Conservation (phyloP, 2,113 vertebrate genomes). For the Emydocephalus ijimae region DNA sequence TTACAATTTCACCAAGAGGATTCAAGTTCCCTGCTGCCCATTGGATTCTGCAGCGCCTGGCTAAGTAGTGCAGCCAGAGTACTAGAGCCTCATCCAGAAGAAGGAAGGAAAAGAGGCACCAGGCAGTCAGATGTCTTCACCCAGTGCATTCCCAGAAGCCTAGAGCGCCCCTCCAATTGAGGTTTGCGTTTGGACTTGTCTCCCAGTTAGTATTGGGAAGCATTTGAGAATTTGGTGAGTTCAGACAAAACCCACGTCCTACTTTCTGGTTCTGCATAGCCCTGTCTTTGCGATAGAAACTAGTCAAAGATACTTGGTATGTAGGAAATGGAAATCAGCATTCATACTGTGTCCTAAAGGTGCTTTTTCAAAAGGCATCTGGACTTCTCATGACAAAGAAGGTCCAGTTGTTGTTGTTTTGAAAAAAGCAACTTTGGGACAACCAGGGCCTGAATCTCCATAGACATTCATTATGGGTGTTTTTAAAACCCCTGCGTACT, state of each 20-base stretch:
- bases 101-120: not conserved
- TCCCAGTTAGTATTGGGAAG: not conserved
- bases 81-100: not conserved
- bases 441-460: not conserved
- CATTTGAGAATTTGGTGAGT: not conserved
- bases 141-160: not conserved
- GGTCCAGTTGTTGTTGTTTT: not conserved
- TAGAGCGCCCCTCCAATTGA: not conserved
- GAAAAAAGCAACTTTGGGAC: not conserved
- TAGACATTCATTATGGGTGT: not conserved
- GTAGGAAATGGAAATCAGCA: not conserved
- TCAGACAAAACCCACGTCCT: not conserved
- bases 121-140: not conserved
- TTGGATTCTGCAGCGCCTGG: not conserved
- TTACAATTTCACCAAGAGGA: not conserved
- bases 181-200: not conserved
- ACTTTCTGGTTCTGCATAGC: not conserved
- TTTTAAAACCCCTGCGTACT: not conserved
- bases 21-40: not conserved
- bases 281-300: not conserved
- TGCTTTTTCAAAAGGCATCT: not conserved
- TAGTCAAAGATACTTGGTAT: not conserved
- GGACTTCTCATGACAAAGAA: not conserved
- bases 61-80: not conserved
- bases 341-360: not conserved